A percentile compares a stretch with the other conserved stretches of the same genome.
phyloP scores from a whole-genome alignment of 2,888 invertebrate species.

The Clusia tigrina region DNA sequence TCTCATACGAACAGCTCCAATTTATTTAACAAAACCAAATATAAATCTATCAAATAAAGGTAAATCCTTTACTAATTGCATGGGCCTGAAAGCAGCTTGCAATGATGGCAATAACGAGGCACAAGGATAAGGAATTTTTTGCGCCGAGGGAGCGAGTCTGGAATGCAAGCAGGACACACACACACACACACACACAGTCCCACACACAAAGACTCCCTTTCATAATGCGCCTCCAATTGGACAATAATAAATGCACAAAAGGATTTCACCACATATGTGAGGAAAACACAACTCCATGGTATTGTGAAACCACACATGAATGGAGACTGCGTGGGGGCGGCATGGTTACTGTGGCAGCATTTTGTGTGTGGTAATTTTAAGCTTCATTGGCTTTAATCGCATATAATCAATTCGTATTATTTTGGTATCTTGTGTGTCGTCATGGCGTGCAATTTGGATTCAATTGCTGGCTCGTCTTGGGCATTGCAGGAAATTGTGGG shows the following conservation, averaged over 20 bases:
- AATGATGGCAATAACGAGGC: background rate
- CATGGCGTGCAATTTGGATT: background rate
- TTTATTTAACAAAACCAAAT: no score
- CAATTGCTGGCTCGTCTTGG: no score
- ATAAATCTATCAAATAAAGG: background rate
- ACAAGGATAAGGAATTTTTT: background rate
- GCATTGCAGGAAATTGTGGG: no score
- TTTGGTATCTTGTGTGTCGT: background rate
- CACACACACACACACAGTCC: background rate
- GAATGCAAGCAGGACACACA: background rate
- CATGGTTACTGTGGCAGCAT: conserved; percentile 3
- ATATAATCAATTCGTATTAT: conserved; percentile 19
- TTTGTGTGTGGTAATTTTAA: conserved; percentile 18
- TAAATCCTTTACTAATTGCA: background rate
- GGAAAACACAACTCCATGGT: background rate
- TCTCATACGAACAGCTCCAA: no score
- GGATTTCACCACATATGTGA: background rate
- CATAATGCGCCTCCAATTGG: background rate
- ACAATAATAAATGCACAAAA: background rate
- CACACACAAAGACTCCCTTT: background rate
- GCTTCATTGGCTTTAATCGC: conserved; percentile 24
- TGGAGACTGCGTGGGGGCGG: background rate
- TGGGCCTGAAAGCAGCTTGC: background rate
- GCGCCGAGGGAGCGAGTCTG: background rate
- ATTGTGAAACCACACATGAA: background rate